A percentile compares a stretch with the other conserved stretches of the same genome.
These are phyloP conservation scores for Drosophila kikkawai DNA, from an alignment of 1,140 invertebrate species.

Conservation along the genomic window DNA sequence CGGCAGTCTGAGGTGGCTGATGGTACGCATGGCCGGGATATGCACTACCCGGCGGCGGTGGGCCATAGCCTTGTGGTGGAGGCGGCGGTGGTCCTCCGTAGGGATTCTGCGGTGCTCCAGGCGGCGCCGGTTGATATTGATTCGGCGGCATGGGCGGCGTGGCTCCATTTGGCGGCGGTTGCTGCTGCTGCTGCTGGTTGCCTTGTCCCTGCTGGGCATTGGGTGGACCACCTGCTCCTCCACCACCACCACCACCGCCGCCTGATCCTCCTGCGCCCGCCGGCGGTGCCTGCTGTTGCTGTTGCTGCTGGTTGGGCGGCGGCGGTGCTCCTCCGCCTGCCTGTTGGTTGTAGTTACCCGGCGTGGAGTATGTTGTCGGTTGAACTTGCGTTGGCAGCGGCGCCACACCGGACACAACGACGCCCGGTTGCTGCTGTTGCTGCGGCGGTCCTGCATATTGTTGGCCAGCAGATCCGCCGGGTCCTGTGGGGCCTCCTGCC, in stretches of 20 bases:
- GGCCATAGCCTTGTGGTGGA: constrained; percentile 76
- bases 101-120: constrained; percentile 66
- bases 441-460: constrained; percentile 70
- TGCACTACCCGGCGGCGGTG: constrained; percentile 75
- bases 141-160: constrained; percentile 77
- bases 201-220: constrained; percentile 54
- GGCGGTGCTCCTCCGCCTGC: constrained; percentile 54
- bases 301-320: constrained; percentile 59
- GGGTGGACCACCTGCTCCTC: constrained; percentile 30
- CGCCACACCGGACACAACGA: constrained; percentile 68
- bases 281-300: constrained; percentile 52
- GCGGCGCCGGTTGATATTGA: constrained; percentile 82
- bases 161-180: constrained; percentile 69
- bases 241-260: constrained; percentile 1
- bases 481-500: constrained; percentile 7
- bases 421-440: constrained; percentile 61
- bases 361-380: constrained; percentile 76
- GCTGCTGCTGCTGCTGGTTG: constrained; percentile 31
- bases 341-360: constrained; percentile 54
- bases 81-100: constrained; percentile 80
- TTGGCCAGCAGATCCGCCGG: constrained; percentile 53
- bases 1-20: constrained; percentile 75
- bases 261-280: constrained; percentile 19
- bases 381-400: constrained; percentile 71
- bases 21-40: constrained; percentile 83